Conservation (phyloP, 2,113 vertebrate genomes). For the Promerops cafer region DNA sequence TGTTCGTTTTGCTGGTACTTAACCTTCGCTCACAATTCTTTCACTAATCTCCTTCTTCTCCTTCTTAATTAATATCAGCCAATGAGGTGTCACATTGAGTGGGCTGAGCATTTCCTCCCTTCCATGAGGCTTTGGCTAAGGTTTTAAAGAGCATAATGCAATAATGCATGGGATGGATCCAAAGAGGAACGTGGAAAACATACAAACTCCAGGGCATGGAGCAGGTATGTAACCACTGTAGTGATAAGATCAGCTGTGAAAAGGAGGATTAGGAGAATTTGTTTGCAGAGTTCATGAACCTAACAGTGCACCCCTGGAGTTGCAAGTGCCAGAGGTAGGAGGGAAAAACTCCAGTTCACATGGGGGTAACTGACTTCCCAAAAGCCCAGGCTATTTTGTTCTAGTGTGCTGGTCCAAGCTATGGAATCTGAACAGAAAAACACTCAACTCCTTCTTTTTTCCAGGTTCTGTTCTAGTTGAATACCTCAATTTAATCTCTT, state of each 20-base stretch:
- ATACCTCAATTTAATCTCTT: neutral
- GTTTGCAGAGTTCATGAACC: neutral
- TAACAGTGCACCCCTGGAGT: neutral
- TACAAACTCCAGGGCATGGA: neutral
- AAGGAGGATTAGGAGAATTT: neutral
- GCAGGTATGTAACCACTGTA: fast-evolving
- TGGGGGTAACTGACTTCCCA: neutral
- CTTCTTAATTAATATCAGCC: slow-evolving; percentile 17
- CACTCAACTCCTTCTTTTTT: neutral
- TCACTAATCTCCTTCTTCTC: neutral
- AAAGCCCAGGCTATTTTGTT: neutral
- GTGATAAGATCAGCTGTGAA: neutral
- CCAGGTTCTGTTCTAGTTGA: neutral
- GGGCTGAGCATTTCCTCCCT: neutral
- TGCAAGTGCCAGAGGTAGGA: neutral
- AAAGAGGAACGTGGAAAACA: neutral
- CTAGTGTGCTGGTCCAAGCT: neutral
- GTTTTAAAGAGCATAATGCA: neutral
- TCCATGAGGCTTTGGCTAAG: neutral
- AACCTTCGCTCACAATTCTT: neutral
- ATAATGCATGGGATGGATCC: neutral
- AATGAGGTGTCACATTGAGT: neutral
- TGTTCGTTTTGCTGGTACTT: neutral
- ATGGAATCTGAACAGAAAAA: neutral
- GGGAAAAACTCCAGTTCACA: neutral